Percentiles rank a stretch among this genome's conserved stretches.
Evolutionary conservation across 2,888 invertebrate species (phyloP).

Genomic region (Ommatoiulus sabulosus): DNA sequence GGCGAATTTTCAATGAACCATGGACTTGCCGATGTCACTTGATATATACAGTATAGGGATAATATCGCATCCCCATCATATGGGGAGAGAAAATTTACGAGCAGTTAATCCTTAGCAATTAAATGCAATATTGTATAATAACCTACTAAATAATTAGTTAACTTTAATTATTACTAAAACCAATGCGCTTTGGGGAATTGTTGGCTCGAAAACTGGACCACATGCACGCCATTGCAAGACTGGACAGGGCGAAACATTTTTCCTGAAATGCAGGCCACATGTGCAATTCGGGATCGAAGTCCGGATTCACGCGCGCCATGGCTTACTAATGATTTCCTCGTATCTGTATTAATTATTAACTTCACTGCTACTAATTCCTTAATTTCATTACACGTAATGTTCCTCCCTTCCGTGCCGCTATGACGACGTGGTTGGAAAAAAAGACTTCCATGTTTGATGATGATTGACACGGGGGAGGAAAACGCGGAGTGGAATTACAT

Average conservation of each 20-base stretch:
- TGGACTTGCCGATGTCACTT: no score
- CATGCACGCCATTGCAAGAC: not conserved
- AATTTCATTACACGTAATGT: not conserved
- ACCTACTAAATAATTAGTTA: not conserved
- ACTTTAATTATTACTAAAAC: not conserved
- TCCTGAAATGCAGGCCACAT: not conserved
- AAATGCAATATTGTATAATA: not conserved
- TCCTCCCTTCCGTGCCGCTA: conserved; percentile 13
- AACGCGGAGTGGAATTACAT: conserved; percentile 12
- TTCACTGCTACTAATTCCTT: not conserved
- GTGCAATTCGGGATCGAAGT: not conserved
- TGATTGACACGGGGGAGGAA: conserved; percentile 15
- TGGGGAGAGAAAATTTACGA: no score
- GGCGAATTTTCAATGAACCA: no score
- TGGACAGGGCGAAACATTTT: not conserved
- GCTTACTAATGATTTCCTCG: conserved; percentile 1
- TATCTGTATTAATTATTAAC: conserved; percentile 16
- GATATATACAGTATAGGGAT: no score
- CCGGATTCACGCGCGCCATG: not conserved
- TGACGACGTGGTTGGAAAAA: conserved; percentile 26
- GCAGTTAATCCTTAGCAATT: no score
- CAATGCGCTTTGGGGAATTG: not conserved
- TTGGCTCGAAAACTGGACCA: not conserved
- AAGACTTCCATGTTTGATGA: conserved; percentile 27
- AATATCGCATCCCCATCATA: no score